Percentiles rank a stretch among this genome's conserved stretches.
Evolutionary conservation across 2,888 invertebrate genomes (phyloP).

Genomic region (Diogma glabrata): DNA sequence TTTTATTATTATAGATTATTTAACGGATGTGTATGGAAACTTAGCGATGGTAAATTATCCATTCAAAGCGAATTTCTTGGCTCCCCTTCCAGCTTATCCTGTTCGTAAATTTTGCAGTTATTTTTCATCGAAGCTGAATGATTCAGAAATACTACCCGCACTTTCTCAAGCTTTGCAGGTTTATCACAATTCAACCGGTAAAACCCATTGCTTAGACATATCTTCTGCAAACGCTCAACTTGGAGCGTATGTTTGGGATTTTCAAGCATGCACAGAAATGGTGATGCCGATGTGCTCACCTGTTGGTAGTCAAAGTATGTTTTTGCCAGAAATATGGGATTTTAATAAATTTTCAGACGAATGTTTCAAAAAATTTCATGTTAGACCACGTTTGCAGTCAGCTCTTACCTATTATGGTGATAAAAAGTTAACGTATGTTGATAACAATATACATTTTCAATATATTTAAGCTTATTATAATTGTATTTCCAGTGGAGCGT

Average conservation of each 20-base stretch:
- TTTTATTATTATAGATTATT: slow-evolving; percentile 50
- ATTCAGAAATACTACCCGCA: slow-evolving; percentile 16
- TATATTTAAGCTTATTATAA: too few relatives aligned
- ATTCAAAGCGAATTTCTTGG: slow-evolving; percentile 71
- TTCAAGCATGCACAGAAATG: slow-evolving; percentile 91
- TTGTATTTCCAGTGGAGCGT: slow-evolving; percentile 35
- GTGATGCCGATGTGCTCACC: slow-evolving; percentile 87
- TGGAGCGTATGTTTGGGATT: slow-evolving; percentile 65
- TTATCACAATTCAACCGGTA: slow-evolving; percentile 73
- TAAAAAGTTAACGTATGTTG: slow-evolving; percentile 42
- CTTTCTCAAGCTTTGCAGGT: slow-evolving; percentile 48
- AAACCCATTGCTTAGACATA: slow-evolving; percentile 54
- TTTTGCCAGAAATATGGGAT: slow-evolving; percentile 65
- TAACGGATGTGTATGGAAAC: slow-evolving; percentile 60
- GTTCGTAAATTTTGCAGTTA: slow-evolving; percentile 52
- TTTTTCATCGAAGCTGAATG: slow-evolving; percentile 27
- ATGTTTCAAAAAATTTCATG: slow-evolving; percentile 59
- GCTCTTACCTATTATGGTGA: slow-evolving; percentile 74
- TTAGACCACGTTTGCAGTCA: slow-evolving; percentile 52
- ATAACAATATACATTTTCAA: too few relatives aligned
- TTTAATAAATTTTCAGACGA: slow-evolving; percentile 47
- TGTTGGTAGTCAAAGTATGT: slow-evolving; percentile 72
- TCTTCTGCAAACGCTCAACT: slow-evolving; percentile 44
- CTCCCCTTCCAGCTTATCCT: slow-evolving; percentile 74
- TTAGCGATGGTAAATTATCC: slow-evolving; percentile 96